Percentiles rank a stretch among this genome's conserved stretches.
Evolutionary conservation across 2,797 vertebrate genomes (phyloP).

Genomic region (Rachycentron canadum): DNA sequence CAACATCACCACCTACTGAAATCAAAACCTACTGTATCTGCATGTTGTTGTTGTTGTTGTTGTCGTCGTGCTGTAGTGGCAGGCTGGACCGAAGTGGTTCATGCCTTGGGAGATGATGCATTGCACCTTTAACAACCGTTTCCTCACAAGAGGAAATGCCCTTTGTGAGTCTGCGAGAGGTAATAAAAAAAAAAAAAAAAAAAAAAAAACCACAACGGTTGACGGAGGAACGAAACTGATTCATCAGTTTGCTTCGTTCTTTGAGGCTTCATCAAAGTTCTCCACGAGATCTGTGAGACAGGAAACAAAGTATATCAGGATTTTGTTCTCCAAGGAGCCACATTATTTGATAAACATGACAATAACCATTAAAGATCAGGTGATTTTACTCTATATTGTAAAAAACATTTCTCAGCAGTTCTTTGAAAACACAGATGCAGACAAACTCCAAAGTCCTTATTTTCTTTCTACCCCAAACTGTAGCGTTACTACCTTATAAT

Average conservation of each 20-base stretch:
- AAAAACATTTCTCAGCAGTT: neutral
- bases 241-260: slow-evolving; percentile 97
- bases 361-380: neutral
- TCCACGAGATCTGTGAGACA: slow-evolving; percentile 94
- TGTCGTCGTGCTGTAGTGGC: slow-evolving; percentile 33
- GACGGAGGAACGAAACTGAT: slow-evolving; percentile 5
- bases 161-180: slow-evolving; percentile 67
- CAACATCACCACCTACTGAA: slow-evolving; percentile 29
- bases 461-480: neutral
- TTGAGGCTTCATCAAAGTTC: slow-evolving; percentile 99
- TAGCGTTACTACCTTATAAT: neutral
- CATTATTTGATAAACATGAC: neutral
- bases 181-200: slow-evolving; percentile 26
- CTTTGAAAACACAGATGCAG: neutral
- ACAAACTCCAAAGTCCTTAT: neutral
- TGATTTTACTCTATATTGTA: neutral
- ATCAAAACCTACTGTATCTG: slow-evolving; percentile 55
- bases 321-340: neutral
- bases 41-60: slow-evolving; percentile 25
- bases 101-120: slow-evolving; percentile 54
- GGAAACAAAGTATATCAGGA: neutral
- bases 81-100: slow-evolving; percentile 50
- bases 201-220: slow-evolving; percentile 30
- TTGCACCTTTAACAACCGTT: slow-evolving; percentile 62
- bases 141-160: slow-evolving; percentile 63